Percentiles rank a stretch among this genome's conserved stretches.
These are phyloP conservation scores for Ectobius pallidus DNA, from an alignment of 2,888 invertebrate species.

Conservation along the genomic window DNA sequence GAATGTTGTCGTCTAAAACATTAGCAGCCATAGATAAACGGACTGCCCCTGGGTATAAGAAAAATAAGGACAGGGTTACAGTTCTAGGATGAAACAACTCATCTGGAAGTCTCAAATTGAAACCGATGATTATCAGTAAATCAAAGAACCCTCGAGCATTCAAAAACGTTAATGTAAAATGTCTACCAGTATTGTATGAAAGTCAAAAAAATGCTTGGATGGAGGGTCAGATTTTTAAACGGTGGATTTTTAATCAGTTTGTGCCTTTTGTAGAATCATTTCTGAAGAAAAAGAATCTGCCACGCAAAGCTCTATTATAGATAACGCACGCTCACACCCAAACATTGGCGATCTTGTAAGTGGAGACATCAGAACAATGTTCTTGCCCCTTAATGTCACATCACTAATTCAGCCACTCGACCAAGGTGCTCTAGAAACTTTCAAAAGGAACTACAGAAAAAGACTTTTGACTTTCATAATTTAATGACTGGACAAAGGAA, in stretches of 20 bases:
- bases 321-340: background rate
- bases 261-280: background rate
- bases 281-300: background rate
- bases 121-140: background rate
- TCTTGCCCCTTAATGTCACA: background rate
- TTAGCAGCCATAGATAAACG: background rate
- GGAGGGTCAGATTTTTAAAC: background rate
- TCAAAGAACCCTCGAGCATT: background rate
- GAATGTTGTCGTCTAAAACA: background rate
- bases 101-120: background rate
- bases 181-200: background rate
- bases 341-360: background rate
- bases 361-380: constrained; percentile 20
- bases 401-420: background rate
- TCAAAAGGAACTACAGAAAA: constrained; percentile 7
- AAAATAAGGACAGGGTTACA: background rate
- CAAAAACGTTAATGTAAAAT: constrained; percentile 8
- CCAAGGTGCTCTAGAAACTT: constrained; percentile 1
- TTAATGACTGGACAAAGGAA: background rate
- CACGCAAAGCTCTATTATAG: background rate
- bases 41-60: constrained; percentile 9
- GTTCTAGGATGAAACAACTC: background rate
- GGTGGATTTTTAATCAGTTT: background rate
- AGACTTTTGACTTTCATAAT: background rate
- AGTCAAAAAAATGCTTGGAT: constrained; percentile 14